Conservation (phyloP, 2,888 invertebrate genomes). For the Globia sparganii region DNA sequence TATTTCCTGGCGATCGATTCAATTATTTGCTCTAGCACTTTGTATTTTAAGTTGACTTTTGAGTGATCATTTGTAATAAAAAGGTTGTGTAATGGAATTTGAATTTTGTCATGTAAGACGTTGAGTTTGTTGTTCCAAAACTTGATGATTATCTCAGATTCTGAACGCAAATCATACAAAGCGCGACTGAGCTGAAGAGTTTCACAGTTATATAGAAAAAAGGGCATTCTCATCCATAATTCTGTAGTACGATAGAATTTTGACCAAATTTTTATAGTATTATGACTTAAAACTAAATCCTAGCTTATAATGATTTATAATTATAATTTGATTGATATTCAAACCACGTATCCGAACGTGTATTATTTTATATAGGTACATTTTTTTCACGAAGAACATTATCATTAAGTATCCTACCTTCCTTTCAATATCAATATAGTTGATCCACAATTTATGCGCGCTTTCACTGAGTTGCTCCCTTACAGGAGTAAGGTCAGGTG, state of each 20-base stretch:
- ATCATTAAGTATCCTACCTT: slow-evolving; percentile 91
- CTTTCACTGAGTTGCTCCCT: slow-evolving; percentile 96
- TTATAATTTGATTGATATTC: not conserved
- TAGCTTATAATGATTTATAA: not conserved
- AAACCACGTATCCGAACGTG: not conserved
- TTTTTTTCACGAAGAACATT: not conserved
- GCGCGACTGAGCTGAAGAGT: too few relatives aligned
- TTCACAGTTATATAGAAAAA: not conserved
- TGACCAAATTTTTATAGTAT: too few relatives aligned
- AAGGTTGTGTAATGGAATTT: not conserved
- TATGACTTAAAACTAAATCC: not conserved
- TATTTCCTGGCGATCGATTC: not conserved
- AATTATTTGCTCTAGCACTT: not conserved
- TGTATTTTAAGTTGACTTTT: not conserved
- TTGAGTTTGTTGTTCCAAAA: not conserved
- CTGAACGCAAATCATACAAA: too few relatives aligned
- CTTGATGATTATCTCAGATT: not conserved
- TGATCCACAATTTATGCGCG: slow-evolving; percentile 97
- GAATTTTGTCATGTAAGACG: not conserved
- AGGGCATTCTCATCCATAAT: not conserved
- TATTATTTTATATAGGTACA: not conserved
- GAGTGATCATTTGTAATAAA: not conserved
- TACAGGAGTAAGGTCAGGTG: slow-evolving; percentile 95
- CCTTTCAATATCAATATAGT: slow-evolving; percentile 97
- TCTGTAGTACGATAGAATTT: not conserved